Base-by-base conservation (phyloP, 2,888 invertebrate species). In the Drosophila flavopinicola region DNA sequence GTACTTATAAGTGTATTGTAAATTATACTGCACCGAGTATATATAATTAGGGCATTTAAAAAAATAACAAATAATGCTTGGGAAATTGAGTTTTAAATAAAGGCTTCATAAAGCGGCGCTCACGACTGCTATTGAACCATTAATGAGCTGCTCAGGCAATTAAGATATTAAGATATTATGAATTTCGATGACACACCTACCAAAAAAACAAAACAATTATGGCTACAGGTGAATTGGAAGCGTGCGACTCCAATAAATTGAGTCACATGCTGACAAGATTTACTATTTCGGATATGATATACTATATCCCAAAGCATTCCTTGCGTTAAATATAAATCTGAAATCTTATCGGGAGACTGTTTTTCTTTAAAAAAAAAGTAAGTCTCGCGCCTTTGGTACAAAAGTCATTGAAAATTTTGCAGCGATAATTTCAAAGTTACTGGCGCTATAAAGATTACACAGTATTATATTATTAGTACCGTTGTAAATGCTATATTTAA, bases 401-500 rank as follows among this genome's bases (percentile, higher is more conserved):
- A 79, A 78, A 79, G 78, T 84, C 78, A 32, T 39, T 47, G 48
- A 42, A 64, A 30, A 61, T 64, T 53, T 49, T 13, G 49, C 60
- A 20, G 49, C 41, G 33, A 60, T 48, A 39, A 49, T 51, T 63
- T 60, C 67, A 60, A 82, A 77, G 35, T 51, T 48, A 47, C 48
- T 49, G 66, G 35, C 20, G 25, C 52, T 67, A 84, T 80, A 86
- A 80, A 86, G 86, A 80, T 80, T 78, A 79, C 48, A 11, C 20
- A 33, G 32, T 61, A 75, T 79, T 75, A 69, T 66, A 71, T 52
- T 69, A 66, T 72, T 83, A 79, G 79, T 69, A 65, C 65, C 61
- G 57, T 69, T 83, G 80, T 80, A 80, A 80, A 80, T 47, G 73
- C 51, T 73, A 65, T 70, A 73, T 80, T 79, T 76, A 69, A 80